A percentile compares a stretch with the other conserved stretches of the same genome.
These are phyloP conservation scores for Muntiacus muntjak DNA, from an alignment of 2,113 vertebrate species.

Conservation along the genomic window DNA sequence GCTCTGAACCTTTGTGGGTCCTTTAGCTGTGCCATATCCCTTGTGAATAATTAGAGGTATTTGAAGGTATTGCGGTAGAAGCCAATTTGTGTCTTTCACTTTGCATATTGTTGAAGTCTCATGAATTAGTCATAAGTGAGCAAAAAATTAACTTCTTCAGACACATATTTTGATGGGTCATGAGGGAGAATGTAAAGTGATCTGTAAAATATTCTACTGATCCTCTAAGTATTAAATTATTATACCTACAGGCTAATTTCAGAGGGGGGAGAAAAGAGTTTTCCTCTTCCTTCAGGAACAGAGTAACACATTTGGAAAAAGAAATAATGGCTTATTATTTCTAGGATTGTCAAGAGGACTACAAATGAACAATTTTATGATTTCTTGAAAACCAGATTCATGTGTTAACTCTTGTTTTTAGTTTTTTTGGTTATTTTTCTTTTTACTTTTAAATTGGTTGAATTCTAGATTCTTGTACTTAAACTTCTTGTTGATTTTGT, in stretches of 20 bases:
- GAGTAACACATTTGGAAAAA: slow-evolving; percentile 62
- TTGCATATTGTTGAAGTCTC: slow-evolving; percentile 87
- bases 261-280: not conserved
- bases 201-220: slow-evolving; percentile 88
- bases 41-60: slow-evolving; percentile 88
- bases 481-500: not conserved
- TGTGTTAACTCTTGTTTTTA: slow-evolving; percentile 53
- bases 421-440: slow-evolving; percentile 11
- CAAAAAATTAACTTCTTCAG: slow-evolving; percentile 87
- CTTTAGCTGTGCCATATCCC: slow-evolving; percentile 82
- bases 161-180: slow-evolving; percentile 86
- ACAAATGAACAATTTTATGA: slow-evolving; percentile 54
- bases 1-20: slow-evolving; percentile 83
- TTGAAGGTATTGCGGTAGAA: slow-evolving; percentile 85
- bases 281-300: slow-evolving; percentile 49
- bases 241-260: slow-evolving; percentile 84
- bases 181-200: slow-evolving; percentile 87
- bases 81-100: slow-evolving; percentile 88
- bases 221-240: slow-evolving; percentile 86
- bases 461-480: not conserved
- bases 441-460: slow-evolving; percentile 30
- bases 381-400: slow-evolving; percentile 64
- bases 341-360: slow-evolving; percentile 2
- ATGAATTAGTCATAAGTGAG: slow-evolving; percentile 88
- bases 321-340: slow-evolving; percentile 58